Evolutionary conservation across 2,797 vertebrate species (phyloP), one percentile per base, ranked within the genome.

Genomic region (Pangasius sanitwongsei): DNA sequence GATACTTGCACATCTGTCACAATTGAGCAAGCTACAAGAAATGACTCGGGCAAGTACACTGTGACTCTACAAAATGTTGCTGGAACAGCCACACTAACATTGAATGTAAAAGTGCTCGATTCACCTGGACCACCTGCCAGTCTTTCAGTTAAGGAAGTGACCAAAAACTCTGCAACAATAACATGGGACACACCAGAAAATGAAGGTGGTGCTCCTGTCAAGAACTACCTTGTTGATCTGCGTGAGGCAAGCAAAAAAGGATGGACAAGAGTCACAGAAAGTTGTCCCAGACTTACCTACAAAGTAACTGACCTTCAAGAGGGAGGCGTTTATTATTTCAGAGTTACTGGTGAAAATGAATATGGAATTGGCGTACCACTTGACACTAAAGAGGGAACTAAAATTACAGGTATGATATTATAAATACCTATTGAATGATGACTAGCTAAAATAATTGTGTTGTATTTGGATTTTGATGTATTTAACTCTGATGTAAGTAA

Each of bases 171-270:
- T 90, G 97, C 96, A 90, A 97, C 97, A 28, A 91, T 99, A 81
- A 96, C 96, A 87, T 99, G 99, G 99, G 98, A 99, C 94, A 97
- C 97, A 89, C 98, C 99, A 93, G 98, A 99, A 90, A 99, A 98
- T 85, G 99, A 99, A 90, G 99, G 98, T 83, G 98, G 99, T 83
- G 97, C 96, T 87, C 94, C 97, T 50, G 98, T 99, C 53, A 98
- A 97, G 93, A 98, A 97, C 92, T 99, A 99, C 88, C 94, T 96
- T 75, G 96, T 99, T 94, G 98, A 99, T 94, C 97, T 99, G 91
- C 95, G 97, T 59, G 98, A 99, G 93, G 97, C 98, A 92, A 99
- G 97, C 93, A 98, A 97, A 93, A 98, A 96, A 93, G 98, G 98
- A 0, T 99, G 99, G 99, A 98, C 97, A 74, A 97, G 96, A 86